Evolutionary conservation across 2,113 vertebrate genomes (phyloP).

Genomic region (Himantopus leucocephalus): DNA sequence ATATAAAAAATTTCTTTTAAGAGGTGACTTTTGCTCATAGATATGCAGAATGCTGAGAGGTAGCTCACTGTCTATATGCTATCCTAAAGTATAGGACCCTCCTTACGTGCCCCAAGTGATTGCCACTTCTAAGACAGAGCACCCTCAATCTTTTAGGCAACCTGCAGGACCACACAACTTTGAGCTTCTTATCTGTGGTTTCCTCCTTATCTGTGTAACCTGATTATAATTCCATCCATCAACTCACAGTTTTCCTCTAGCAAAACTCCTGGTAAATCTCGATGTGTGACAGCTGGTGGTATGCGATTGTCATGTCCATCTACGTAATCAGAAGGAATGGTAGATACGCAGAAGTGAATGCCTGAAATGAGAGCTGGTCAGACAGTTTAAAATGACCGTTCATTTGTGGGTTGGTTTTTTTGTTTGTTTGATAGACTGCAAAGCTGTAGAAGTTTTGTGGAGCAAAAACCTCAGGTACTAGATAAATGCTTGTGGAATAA

Average conservation of each 20-base stretch:
- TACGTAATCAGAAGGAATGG: not conserved
- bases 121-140: not conserved
- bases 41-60: not conserved
- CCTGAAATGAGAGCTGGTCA: not conserved
- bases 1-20: not conserved
- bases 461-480: not conserved
- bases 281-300: not conserved
- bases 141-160: not conserved
- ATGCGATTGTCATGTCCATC: rapidly evolving
- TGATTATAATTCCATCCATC: not conserved
- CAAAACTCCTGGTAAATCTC: not conserved
- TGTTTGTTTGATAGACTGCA: not conserved
- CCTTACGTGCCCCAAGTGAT: rapidly evolving
- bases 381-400: not conserved
- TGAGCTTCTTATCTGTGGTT: not conserved
- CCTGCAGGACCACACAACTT: not conserved
- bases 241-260: not conserved
- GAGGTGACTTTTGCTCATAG: not conserved
- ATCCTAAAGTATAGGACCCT: not conserved
- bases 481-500: not conserved
- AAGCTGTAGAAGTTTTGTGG: not conserved
- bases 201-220: not conserved
- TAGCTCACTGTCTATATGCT: not conserved
- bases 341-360: not conserved
- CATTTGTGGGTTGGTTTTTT: not conserved